Percentiles rank a stretch among this genome's conserved stretches.
Evolutionary conservation across 2,113 vertebrate genomes (phyloP).

Genomic region (Melanotaenia duboulayi): DNA sequence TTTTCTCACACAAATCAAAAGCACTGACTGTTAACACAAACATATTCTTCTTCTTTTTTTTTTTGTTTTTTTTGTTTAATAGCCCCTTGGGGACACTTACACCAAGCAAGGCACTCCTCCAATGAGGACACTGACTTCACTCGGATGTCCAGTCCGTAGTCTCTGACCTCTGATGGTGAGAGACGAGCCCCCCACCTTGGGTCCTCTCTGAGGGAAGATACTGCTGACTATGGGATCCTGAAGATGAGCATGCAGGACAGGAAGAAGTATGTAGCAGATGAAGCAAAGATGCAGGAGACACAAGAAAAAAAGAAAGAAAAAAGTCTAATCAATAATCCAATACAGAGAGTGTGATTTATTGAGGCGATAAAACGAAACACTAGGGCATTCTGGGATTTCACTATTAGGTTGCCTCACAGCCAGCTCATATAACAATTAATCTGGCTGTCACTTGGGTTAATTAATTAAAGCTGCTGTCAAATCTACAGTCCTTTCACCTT

Average conservation of each 20-base stretch:
- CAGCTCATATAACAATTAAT: constrained; percentile 28
- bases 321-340: constrained; percentile 40
- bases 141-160: constrained; percentile 88
- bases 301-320: neutral
- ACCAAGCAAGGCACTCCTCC: constrained; percentile 90
- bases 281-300: constrained; percentile 2
- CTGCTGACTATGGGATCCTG: constrained; percentile 90
- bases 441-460: constrained; percentile 29
- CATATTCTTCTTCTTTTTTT: neutral
- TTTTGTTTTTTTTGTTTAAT: neutral
- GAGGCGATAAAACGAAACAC: constrained; percentile 47
- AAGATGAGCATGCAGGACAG: neutral
- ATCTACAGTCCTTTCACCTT: constrained; percentile 8
- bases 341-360: constrained; percentile 48
- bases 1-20: neutral
- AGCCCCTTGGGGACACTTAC: constrained; percentile 79
- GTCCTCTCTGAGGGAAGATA: constrained; percentile 88
- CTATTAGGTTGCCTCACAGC: constrained; percentile 20
- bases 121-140: constrained; percentile 88
- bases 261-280: neutral
- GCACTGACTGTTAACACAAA: neutral
- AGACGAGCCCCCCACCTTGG: constrained; percentile 90
- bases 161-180: constrained; percentile 88
- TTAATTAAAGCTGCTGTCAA: constrained; percentile 43
- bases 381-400: constrained; percentile 54